These are phyloP conservation scores for Hyposmocoma kahamanoa DNA, from an alignment of 1,140 invertebrate genomes.

Conservation along the genomic window DNA sequence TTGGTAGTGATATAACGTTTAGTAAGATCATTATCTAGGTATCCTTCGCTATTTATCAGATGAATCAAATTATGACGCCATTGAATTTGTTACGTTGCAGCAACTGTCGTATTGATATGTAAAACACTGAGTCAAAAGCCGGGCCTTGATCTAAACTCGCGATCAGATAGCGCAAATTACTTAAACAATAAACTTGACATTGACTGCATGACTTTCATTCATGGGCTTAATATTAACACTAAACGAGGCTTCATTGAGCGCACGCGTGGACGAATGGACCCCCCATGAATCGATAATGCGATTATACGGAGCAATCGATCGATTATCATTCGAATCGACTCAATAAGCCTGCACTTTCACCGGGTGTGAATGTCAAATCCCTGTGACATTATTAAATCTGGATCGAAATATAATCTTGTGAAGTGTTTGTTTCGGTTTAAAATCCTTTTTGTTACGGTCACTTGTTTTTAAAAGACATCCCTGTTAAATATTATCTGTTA, in stretches of 20 bases:
- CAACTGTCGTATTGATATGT: no score
- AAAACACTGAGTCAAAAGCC: no score
- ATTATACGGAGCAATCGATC: slow-evolving; percentile 49
- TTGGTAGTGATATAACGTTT: neutral
- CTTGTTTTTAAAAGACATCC: slow-evolving; percentile 46
- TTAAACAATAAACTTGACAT: slow-evolving; percentile 4
- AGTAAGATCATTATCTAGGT: no score
- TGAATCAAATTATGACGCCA: no score
- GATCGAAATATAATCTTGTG: slow-evolving; percentile 35
- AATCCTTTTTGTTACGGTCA: slow-evolving; percentile 47
- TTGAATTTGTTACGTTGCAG: no score
- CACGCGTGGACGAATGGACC: slow-evolving; percentile 32
- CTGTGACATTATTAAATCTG: slow-evolving; percentile 51
- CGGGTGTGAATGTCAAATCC: slow-evolving; percentile 52
- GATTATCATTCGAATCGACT: slow-evolving; percentile 45
- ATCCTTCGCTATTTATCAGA: no score
- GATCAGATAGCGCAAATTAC: slow-evolving; percentile 10
- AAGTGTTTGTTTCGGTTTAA: slow-evolving; percentile 32
- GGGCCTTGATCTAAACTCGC: slow-evolving; percentile 15
- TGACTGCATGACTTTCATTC: slow-evolving; percentile 4
- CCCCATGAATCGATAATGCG: slow-evolving; percentile 54
- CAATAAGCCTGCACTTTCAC: slow-evolving; percentile 56
- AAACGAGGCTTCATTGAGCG: slow-evolving; percentile 17
- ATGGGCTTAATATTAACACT: slow-evolving; percentile 15
- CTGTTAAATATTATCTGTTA: neutral